These are phyloP conservation scores for Synanthedon tipuliformis DNA, from an alignment of 2,888 invertebrate genomes.

Conservation along the genomic window DNA sequence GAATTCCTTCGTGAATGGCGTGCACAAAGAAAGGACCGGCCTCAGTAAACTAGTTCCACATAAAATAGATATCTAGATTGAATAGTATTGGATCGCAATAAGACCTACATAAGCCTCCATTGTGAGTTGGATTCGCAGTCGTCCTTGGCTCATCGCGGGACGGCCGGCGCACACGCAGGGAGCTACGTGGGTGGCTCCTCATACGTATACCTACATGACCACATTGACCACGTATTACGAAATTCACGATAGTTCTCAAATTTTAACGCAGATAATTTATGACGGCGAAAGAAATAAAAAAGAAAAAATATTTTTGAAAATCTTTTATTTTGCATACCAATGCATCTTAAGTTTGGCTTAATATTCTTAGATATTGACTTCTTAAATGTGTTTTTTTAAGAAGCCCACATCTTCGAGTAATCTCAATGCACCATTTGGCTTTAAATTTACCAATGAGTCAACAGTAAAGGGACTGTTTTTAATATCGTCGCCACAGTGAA, in stretches of 20 bases:
- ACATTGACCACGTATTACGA: background rate
- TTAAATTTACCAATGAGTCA: too few relatives aligned
- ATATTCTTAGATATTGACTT: too few relatives aligned
- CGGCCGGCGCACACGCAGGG: slow-evolving; percentile 20
- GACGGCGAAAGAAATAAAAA: too few relatives aligned
- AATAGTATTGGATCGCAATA: slow-evolving; percentile 58
- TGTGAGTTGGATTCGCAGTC: slow-evolving; percentile 51
- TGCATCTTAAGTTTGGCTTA: too few relatives aligned
- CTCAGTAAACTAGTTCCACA: slow-evolving; percentile 60
- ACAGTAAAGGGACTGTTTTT: too few relatives aligned
- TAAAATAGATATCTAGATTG: slow-evolving; percentile 59
- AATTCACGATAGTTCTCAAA: background rate
- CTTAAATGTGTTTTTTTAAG: too few relatives aligned
- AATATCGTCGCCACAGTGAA: too few relatives aligned
- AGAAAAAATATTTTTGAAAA: too few relatives aligned
- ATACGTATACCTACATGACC: slow-evolving; percentile 3
- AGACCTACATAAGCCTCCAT: slow-evolving; percentile 51
- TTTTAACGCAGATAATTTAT: too few relatives aligned
- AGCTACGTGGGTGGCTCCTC: slow-evolving; percentile 39
- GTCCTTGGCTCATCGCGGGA: slow-evolving; percentile 50
- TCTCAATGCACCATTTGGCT: too few relatives aligned
- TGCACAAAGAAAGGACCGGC: slow-evolving; percentile 30
- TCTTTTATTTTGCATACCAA: too few relatives aligned
- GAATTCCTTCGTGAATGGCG: slow-evolving; percentile 36
- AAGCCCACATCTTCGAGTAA: too few relatives aligned